phyloP scores from a whole-genome alignment of 2,797 vertebrate species.

The Ciconia nigra region DNA sequence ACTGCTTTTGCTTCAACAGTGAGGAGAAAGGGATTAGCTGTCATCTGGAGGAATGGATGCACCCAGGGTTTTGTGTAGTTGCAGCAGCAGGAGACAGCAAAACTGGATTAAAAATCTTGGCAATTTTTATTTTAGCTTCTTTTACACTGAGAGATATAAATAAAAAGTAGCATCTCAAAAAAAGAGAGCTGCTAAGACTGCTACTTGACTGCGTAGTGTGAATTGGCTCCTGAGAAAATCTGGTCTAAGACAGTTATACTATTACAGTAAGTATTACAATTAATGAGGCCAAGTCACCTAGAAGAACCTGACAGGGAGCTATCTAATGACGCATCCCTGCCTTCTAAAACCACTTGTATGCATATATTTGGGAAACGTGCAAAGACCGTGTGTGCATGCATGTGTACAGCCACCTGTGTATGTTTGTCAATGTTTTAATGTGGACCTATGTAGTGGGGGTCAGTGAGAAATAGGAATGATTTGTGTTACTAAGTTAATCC shows the following conservation, averaged over 20 bases:
- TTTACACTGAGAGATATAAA: neutral
- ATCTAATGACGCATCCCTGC: neutral
- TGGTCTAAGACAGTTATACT: neutral
- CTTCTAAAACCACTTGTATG: neutral
- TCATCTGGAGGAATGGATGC: neutral
- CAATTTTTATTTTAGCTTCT: constrained; percentile 12
- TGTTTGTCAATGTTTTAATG: rapidly evolving
- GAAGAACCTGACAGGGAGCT: neutral
- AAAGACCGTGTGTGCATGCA: neutral
- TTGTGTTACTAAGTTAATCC: neutral
- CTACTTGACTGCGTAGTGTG: neutral
- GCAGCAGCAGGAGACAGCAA: neutral
- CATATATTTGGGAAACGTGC: neutral
- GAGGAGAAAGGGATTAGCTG: constrained; percentile 1
- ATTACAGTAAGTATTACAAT: neutral
- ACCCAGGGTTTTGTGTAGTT: neutral
- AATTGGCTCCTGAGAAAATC: neutral
- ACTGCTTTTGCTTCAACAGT: neutral
- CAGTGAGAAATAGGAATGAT: neutral
- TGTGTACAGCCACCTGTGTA: neutral
- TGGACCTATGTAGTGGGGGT: no score
- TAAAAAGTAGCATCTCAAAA: neutral
- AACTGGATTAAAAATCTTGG: neutral
- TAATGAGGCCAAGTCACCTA: neutral
- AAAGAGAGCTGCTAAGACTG: neutral